Evolutionary conservation across 2,888 invertebrate species (phyloP), one percentile per base, ranked within the genome.

Genomic region (Ferrisia virgata): DNA sequence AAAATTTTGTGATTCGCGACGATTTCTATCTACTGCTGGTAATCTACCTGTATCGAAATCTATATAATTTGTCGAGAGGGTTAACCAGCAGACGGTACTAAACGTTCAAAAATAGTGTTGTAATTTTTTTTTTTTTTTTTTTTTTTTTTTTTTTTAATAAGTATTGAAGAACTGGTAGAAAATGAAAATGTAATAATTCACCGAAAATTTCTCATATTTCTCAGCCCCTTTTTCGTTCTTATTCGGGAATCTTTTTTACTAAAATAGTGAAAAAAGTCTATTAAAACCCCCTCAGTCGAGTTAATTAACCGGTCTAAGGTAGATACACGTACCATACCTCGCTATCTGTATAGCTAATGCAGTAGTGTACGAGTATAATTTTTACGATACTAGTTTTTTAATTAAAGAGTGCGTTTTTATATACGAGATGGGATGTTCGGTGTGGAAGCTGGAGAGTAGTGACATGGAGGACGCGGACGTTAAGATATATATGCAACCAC

Each of bases 231-330:
- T 11, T 40, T 9, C 11, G 13, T 40, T 11, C 11, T 40, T 40
- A 2, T 11, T 3, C 18, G 18, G 6, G n/a, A 47, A 47, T 18
- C n/a, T 18, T 6, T 8, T 5, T 18, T 11, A 15, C 3, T n/a
- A 18, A 47, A 47, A 47, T n/a, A n/a, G n/a, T 18, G 28, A 64
- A 64, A 13, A 28, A 64, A 64, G 28, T 64, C 58, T 1, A 28
- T 11, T 64, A 64, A 64, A 64, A 25, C 11, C 25, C 58, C 25
- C 58, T 13, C 1, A 25, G 28, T 28, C n/a, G 28, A 47, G 58
- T 64, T 28, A 64, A 64, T 64, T 64, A 64, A 64, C 58, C 58
- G 58, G 58, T 64, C 58, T 64, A 28, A 25, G 58, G 58, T 64
- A 43, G 58, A 64, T 64, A 64, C 28, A 64, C 25, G n/a, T n/a